These are phyloP conservation scores for Laodelphax striatellus DNA, from an alignment of 1,140 invertebrate species.

Conservation along the genomic window DNA sequence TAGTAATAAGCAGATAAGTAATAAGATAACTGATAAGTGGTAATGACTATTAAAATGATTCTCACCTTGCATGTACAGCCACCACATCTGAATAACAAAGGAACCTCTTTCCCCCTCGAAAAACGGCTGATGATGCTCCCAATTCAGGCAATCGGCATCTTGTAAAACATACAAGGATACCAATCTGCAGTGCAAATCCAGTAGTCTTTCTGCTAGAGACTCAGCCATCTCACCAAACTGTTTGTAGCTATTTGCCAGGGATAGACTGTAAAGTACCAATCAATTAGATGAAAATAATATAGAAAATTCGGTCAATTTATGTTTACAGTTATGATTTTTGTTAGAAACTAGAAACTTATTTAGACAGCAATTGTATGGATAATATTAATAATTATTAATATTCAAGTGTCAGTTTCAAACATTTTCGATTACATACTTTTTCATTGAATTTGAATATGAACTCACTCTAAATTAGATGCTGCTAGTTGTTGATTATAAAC, in stretches of 20 bases:
- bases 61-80: conserved; percentile 68
- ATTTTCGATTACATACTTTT: too few species aligned
- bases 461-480: not conserved
- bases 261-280: conserved; percentile 15
- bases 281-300: not conserved
- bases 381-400: too few species aligned
- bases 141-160: conserved; percentile 58
- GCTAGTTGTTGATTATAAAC: conserved; percentile 46
- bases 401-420: too few species aligned
- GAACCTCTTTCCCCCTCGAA: conserved; percentile 58
- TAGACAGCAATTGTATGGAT: too few species aligned
- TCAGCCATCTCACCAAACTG: conserved; percentile 68
- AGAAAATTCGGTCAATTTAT: too few species aligned
- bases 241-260: conserved; percentile 43
- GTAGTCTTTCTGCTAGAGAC: conserved; percentile 59
- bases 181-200: conserved; percentile 63
- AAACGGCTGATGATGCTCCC: conserved; percentile 45
- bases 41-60: too few species aligned
- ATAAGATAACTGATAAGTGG: too few species aligned
- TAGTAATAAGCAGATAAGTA: too few species aligned
- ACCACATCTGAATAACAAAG: conserved; percentile 72
- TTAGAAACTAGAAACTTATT: too few species aligned
- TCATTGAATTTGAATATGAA: too few species aligned
- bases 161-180: conserved; percentile 65
- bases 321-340: too few species aligned